Evolutionary conservation across 1,140 invertebrate genomes (phyloP).

Genomic region (Adelges cooleyi): DNA sequence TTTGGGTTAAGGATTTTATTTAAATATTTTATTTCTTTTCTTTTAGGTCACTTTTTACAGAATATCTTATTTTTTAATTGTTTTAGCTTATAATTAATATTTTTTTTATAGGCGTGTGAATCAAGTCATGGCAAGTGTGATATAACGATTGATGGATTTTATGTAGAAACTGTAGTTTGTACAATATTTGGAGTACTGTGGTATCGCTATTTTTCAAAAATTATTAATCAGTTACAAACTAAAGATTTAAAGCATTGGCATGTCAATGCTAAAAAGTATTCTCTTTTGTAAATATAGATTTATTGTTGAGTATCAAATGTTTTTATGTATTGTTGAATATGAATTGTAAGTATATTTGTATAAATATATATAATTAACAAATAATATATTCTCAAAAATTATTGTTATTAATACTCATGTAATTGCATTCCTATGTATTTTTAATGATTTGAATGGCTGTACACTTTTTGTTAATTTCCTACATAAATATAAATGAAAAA

Average conservation of each 20-base stretch:
- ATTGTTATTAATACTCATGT: too few relatives aligned
- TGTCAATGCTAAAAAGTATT: slow-evolving; percentile 17
- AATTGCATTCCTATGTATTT: too few relatives aligned
- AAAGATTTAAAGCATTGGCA: slow-evolving; percentile 17
- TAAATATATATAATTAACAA: too few relatives aligned
- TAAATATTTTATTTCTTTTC: too few relatives aligned
- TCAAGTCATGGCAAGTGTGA: slow-evolving; percentile 42
- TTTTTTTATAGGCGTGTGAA: slow-evolving; percentile 11
- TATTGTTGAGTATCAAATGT: background rate
- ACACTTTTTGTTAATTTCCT: too few relatives aligned
- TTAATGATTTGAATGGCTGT: too few relatives aligned
- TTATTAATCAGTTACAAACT: background rate
- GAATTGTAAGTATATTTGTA: too few relatives aligned
- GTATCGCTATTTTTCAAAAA: slow-evolving; percentile 37
- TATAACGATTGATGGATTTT: slow-evolving; percentile 76
- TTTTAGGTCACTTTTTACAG: too few relatives aligned
- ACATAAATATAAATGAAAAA: too few relatives aligned
- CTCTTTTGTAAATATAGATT: background rate
- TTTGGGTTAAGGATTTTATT: too few relatives aligned
- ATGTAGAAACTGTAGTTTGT: slow-evolving; percentile 75
- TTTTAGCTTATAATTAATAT: background rate
- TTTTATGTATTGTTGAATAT: background rate
- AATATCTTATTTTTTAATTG: background rate
- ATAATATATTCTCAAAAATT: too few relatives aligned
- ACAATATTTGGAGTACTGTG: slow-evolving; percentile 74